phyloP scores from a whole-genome alignment of 2,113 vertebrate species.

The Antigone vipio region DNA sequence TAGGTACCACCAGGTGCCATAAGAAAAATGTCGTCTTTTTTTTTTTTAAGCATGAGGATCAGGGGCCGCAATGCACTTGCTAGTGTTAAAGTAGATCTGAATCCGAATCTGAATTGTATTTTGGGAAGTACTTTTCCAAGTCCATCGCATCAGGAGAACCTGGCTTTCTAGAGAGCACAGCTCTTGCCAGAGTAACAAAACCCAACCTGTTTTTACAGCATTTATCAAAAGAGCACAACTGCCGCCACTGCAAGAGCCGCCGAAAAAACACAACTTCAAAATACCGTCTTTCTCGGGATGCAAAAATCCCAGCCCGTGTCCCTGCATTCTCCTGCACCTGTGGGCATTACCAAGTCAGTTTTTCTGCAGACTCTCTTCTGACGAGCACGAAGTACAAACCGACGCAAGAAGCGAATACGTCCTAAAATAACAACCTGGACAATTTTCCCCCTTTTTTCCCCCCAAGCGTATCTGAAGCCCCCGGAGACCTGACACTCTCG shows the following conservation, averaged over 20 bases:
- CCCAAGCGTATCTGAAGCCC: too few species aligned
- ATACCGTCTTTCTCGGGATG: fast-evolving
- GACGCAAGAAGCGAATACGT: fast-evolving
- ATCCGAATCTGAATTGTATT: neutral
- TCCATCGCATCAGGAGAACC: fast-evolving
- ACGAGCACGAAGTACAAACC: neutral
- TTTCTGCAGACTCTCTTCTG: neutral
- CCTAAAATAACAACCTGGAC: fast-evolving
- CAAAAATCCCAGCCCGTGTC: fast-evolving
- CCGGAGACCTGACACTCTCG: fast-evolving
- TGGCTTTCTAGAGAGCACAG: neutral
- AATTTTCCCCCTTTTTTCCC: fast-evolving
- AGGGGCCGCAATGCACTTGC: neutral
- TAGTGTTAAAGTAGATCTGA: neutral
- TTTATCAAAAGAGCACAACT: neutral
- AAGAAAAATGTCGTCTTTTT: neutral
- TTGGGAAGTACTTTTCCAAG: neutral
- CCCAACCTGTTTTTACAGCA: neutral
- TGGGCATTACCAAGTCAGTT: fast-evolving
- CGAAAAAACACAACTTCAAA: neutral
- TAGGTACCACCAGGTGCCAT: neutral
- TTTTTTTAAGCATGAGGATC: neutral
- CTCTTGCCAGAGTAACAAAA: neutral
- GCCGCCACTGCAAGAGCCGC: neutral
- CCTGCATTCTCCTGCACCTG: neutral